Percentiles rank a stretch among this genome's conserved stretches.
Evolutionary conservation across 2,888 invertebrate species (phyloP).

Genomic region (Mamestra brassicae): DNA sequence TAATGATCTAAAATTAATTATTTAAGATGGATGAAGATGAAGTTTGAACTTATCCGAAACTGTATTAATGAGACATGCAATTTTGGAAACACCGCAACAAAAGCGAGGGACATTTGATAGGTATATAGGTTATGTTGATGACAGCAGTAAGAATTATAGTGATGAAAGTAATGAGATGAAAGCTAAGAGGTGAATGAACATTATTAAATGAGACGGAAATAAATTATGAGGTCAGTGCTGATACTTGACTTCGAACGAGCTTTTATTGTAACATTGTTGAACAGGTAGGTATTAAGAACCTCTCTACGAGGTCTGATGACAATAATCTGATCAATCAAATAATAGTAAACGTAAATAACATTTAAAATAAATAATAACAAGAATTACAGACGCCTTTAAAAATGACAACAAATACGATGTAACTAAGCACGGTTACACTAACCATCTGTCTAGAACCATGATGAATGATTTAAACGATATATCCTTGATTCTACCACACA

Average conservation of each 20-base stretch:
- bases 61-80: constrained; percentile 1
- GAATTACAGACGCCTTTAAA: neutral
- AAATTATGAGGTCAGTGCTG: constrained; percentile 52
- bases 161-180: constrained; percentile 50
- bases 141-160: constrained; percentile 24
- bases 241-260: constrained; percentile 29
- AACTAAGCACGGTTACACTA: neutral
- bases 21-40: neutral
- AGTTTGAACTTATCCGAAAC: neutral
- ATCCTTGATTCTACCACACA: constrained; percentile 18
- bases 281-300: constrained; percentile 10
- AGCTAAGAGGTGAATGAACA: constrained; percentile 54
- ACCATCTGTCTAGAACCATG: neutral
- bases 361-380: neutral
- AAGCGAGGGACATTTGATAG: constrained; percentile 5
- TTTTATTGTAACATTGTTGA: constrained; percentile 26
- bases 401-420: too few relatives aligned
- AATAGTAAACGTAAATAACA: neutral
- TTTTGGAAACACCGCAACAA: neutral
- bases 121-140: constrained; percentile 7
- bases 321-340: neutral
- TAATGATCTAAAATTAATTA: constrained; percentile 3
- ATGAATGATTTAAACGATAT: neutral
- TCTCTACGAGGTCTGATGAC: neutral
- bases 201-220: constrained; percentile 59